Percentiles rank a stretch among this genome's conserved stretches.
These are phyloP conservation scores for Ceratosolen solmsi DNA, from an alignment of 1,140 invertebrate genomes.

Conservation along the genomic window DNA sequence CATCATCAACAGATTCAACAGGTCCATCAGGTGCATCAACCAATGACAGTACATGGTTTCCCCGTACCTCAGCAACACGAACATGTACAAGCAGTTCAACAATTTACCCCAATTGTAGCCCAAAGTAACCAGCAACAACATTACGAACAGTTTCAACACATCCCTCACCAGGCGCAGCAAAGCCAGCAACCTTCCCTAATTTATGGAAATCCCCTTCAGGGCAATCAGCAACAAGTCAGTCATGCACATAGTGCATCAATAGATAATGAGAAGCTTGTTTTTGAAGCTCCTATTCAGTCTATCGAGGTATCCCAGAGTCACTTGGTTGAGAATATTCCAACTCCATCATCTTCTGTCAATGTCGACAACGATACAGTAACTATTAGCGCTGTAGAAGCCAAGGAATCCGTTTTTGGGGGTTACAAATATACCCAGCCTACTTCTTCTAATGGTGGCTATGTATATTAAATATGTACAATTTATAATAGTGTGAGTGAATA, in stretches of 20 bases:
- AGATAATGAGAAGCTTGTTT: slow-evolving; percentile 19
- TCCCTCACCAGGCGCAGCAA: not conserved
- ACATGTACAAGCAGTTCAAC: not conserved
- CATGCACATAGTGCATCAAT: not conserved
- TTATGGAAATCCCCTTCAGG: slow-evolving; percentile 1
- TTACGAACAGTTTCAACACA: not conserved
- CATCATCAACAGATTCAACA: not conserved
- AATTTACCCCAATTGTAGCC: not conserved
- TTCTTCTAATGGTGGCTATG: slow-evolving; percentile 65
- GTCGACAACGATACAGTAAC: slow-evolving; percentile 44
- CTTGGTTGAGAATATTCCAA: slow-evolving; percentile 12
- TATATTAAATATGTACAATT: slow-evolving; percentile 59
- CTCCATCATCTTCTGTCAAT: not conserved
- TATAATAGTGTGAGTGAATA: slow-evolving; percentile 42
- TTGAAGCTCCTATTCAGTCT: slow-evolving; percentile 46
- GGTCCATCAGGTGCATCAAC: not conserved
- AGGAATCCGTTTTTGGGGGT: not conserved
- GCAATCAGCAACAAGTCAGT: not conserved
- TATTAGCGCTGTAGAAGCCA: slow-evolving; percentile 38
- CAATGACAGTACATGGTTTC: not conserved
- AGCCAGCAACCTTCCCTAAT: slow-evolving; percentile 28
- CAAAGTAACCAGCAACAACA: not conserved
- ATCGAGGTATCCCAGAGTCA: slow-evolving; percentile 43
- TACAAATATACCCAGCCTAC: slow-evolving; percentile 51
- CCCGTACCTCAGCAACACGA: not conserved